These are phyloP conservation scores for Leuciscus waleckii DNA, from an alignment of 2,797 vertebrate species.

Conservation along the genomic window DNA sequence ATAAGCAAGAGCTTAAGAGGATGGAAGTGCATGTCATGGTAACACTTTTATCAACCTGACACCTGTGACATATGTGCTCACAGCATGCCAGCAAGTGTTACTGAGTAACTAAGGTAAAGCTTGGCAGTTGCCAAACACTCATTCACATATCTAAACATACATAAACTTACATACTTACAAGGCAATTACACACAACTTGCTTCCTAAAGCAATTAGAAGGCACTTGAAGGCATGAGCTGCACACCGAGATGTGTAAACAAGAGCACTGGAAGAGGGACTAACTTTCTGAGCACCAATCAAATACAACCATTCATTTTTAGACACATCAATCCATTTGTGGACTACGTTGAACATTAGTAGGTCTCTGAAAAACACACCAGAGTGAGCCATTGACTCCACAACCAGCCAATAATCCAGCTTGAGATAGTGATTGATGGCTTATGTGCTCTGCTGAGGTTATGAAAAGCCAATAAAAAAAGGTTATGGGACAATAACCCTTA, in stretches of 20 bases:
- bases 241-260: slow-evolving; percentile 32
- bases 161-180: slow-evolving; percentile 49
- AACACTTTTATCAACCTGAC: slow-evolving; percentile 39
- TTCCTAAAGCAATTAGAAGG: slow-evolving; percentile 69
- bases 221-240: slow-evolving; percentile 57
- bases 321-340: not conserved
- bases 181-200: slow-evolving; percentile 42
- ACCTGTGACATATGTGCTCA: slow-evolving; percentile 32
- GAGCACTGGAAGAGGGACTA: not conserved
- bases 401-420: not conserved
- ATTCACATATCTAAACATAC: slow-evolving; percentile 18
- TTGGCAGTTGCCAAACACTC: slow-evolving; percentile 12
- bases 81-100: slow-evolving; percentile 28
- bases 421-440: slow-evolving; percentile 1
- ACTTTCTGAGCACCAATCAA: not conserved
- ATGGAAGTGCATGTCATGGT: slow-evolving; percentile 14
- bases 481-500: not conserved
- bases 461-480: slow-evolving; percentile 16
- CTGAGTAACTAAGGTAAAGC: slow-evolving; percentile 46
- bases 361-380: not conserved
- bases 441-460: not conserved
- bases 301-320: not conserved
- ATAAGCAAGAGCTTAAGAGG: slow-evolving; percentile 1
- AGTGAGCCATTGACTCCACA: not conserved
- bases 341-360: not conserved